Evolutionary conservation across 2,797 vertebrate species (phyloP), one percentile per base, ranked within the genome.

Genomic region (Chiloscyllium punctatum): DNA sequence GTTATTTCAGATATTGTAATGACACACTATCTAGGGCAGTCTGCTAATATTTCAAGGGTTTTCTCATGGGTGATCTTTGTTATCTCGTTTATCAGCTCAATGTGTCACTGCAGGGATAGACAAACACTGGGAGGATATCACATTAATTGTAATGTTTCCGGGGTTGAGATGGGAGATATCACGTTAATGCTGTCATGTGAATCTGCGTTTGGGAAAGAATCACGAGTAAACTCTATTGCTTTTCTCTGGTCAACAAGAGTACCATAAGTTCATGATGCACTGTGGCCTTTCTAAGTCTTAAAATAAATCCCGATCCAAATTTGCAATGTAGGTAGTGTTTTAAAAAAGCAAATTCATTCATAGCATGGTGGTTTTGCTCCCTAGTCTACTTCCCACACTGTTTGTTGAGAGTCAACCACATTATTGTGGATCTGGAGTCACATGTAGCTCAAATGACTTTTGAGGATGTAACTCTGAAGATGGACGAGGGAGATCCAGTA

Each of bases 41-140:
- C 90, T 92, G 66, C 90, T 92, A 92, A 69, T 92, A 92, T 92
- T 92, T 92, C 90, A 92, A 92, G 90, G 90, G 90, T 92, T 92
- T 92, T 92, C 90, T 92, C 90, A 9, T 69, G 90, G 90, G 90
- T 92, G 90, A 69, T 92, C 90, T 92, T 92, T 92, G 90, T 92
- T 92, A 92, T 92, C 90, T 92, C 37, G 66, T 92, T 69, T 62
- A 92, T 92, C 90, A 92, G 66, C 66, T 92, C 62, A 92, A 69
- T 92, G 66, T 69, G 90, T 92, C 90, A 92, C n/a, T 69, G 90
- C 82, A 48, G 82, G 21, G 42, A 84, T 84, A 84, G 82, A 84
- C 82, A 5, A 92, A 68, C 90, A 42, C 37, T 25, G 66, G n/a
- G n/a, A 92, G 66, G 90, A 69, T 92, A 92, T 92, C 90, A 92